phyloP scores from a whole-genome alignment of 2,888 invertebrate species.

The Hypsopygia costalis region DNA sequence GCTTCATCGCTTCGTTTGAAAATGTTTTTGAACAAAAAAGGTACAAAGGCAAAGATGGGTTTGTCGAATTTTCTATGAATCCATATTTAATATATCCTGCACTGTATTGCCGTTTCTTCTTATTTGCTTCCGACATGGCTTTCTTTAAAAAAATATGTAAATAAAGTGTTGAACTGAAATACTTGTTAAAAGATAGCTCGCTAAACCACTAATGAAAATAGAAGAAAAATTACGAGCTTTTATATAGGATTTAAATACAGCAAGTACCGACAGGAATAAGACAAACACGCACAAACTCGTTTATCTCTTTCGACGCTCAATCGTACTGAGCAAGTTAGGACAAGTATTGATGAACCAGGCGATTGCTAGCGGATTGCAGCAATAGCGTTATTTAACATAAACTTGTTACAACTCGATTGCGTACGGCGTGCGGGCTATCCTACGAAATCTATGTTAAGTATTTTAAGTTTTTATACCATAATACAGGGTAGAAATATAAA shows the following conservation, averaged over 20 bases:
- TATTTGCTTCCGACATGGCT: constrained; percentile 23
- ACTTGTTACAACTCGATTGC: too few species aligned
- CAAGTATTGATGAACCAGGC: constrained; percentile 2
- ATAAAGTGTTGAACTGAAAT: too few species aligned
- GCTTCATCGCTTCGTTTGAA: too few species aligned
- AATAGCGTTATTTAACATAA: too few species aligned
- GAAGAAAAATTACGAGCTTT: constrained; percentile 15
- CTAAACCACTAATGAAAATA: constrained; percentile 20
- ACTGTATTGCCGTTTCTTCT: constrained; percentile 22
- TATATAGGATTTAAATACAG: constrained; percentile 14
- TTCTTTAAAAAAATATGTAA: constrained; percentile 7
- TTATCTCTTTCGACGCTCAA: constrained; percentile 20
- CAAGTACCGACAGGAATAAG: constrained; percentile 18
- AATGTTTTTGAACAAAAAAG: constrained; percentile 20
- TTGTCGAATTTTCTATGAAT: constrained; percentile 22
- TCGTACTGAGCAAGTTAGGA: constrained; percentile 8
- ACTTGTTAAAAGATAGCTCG: constrained; percentile 15
- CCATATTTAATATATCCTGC: constrained; percentile 17
- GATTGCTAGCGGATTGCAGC: background rate
- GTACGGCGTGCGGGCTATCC: too few species aligned
- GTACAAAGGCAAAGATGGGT: constrained; percentile 21
- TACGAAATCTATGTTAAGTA: too few species aligned
- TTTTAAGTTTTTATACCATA: too few species aligned
- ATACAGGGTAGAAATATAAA: too few species aligned
- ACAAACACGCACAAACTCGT: constrained; percentile 18